Evolutionary conservation across 2,888 invertebrate species (phyloP), one percentile per base, ranked within the genome.

Genomic region (Flexamia atlantica): DNA sequence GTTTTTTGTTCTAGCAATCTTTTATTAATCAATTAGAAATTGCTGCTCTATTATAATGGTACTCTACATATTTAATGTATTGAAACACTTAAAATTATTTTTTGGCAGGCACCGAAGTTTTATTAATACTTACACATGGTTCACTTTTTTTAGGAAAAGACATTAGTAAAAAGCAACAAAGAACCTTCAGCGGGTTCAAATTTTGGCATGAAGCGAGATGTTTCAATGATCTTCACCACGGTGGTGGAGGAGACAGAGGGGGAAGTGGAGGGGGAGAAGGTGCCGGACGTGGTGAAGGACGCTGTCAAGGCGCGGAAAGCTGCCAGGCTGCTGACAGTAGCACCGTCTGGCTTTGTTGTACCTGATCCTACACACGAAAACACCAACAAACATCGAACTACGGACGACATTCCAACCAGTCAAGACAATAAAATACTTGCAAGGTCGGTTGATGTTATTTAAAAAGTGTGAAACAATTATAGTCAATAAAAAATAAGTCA

Each of bases 221-320:
- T 95, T 86, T 96, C 96, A 0, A 90, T 96, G 1, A 94, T 96
- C 42, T 96, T 96, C 88, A 95, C 96, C 4, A 96, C 96, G 80
- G 95, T 96, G 0, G 96, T 96, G 90, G 96, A 97, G 76, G 90
- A 87, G 72, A 84, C 83, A 1, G 86, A 87, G 74, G 60, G 64
- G 4, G 86, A 86, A 36, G 81, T 68, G 40, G 85, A 85, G 23
- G 74, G 36, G 60, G 84, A 83, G 46, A 80, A 70, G 28, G 90
- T 91, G 85, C 91, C 91, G 1, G 90, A 91, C 76, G 90, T 91
- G 0, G 91, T 91, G 1, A 90, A 90, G 83, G 90, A 91, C 84
- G 90, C 91, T 1, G 87, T 91, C 42, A 85, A 96, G 95, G 87
- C 86, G 1, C 64, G 87, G 7, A 85, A 86, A 28, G 60, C 86